Conservation (phyloP, 2,113 vertebrate species). For the Pomatostomus ruficeps region DNA sequence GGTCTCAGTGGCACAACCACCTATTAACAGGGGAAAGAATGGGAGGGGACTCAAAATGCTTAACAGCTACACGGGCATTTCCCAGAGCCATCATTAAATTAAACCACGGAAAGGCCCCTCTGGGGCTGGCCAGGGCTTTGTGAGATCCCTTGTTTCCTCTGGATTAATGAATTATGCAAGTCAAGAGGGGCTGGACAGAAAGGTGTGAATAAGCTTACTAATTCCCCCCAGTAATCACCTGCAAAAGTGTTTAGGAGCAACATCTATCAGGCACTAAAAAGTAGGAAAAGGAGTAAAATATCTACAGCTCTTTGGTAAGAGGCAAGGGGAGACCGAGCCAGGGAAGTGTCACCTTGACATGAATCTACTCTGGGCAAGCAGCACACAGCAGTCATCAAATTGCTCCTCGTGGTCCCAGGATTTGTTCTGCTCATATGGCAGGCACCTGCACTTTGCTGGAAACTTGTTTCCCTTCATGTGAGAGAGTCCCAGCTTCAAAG, state of each 20-base stretch:
- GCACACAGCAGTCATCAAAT: slow-evolving; percentile 34
- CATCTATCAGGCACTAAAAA: slow-evolving; percentile 22
- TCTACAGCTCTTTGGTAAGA: not conserved
- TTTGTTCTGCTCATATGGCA: slow-evolving; percentile 55
- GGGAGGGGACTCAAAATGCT: not conserved
- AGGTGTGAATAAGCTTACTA: slow-evolving; percentile 48
- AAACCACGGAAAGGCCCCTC: not conserved
- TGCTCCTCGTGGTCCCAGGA: not conserved
- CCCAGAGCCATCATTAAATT: not conserved
- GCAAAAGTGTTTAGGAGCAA: slow-evolving; percentile 40
- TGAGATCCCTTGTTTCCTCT: slow-evolving; percentile 7
- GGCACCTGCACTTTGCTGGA: slow-evolving; percentile 37
- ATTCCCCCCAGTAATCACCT: slow-evolving; percentile 58
- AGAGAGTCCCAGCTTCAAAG: slow-evolving; percentile 39
- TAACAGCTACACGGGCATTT: not conserved
- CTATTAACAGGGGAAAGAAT: slow-evolving; percentile 29
- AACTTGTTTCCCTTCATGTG: not conserved
- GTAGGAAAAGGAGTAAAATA: not conserved
- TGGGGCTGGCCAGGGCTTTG: not conserved
- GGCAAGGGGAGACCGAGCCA: not conserved
- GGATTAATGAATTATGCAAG: slow-evolving; percentile 46
- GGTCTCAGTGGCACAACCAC: not conserved
- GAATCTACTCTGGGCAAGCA: not conserved
- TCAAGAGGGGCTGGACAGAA: slow-evolving; percentile 11
- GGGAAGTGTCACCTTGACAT: slow-evolving; percentile 40